Evolutionary conservation across 2,888 invertebrate species (phyloP), one percentile per base, ranked within the genome.

Genomic region (Lycophotia porphyrea): DNA sequence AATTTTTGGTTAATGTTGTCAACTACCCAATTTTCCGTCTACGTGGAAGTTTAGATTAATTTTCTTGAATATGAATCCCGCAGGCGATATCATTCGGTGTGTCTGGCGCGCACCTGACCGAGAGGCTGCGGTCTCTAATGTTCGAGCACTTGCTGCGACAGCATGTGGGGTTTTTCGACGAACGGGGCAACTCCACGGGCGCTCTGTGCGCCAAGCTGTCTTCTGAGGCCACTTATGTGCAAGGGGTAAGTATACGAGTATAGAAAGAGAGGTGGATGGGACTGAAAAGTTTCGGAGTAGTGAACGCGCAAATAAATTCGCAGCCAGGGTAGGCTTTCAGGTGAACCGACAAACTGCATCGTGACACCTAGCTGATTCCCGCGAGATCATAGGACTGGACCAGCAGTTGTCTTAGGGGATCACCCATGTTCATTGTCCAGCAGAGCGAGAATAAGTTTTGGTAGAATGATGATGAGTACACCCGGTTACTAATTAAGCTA

Each of bases 81-180:
- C 88, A 97, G 97, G 95, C 97, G 31, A 97, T 96, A 83, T 96
- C 97, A 87, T 98, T 98, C 90, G 97, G 97, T 0, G 94, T 97
- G 58, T 98, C 98, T 18, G 98, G 98, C n/a, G 98, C 98, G 90
- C 95, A 96, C 66, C 94, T 98, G 66, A 98, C 98, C 0, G 97
- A 97, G 90, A 95, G 98, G 80, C 90, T 98, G n/a, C 96, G 98
- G 58, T 96, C 96, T 49, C 89, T 95, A 70, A 96, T 97, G 93
- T 98, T 98, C 87, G 95, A 94, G 70, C 96, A 97, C 5, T 97
- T 98, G 96, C 89, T 98, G 52, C 94, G 93, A 76, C 98, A 98
- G 90, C 97, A 98, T 88, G 96, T 97, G 74, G 97, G 97, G 8
- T 98, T 97, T 97, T 98, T 97, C 90, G 98, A 98, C 89, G 94